Percentiles rank a stretch among this genome's conserved stretches.
Evolutionary conservation across 2,888 invertebrate species (phyloP).

Genomic region (Drosophila rellima): DNA sequence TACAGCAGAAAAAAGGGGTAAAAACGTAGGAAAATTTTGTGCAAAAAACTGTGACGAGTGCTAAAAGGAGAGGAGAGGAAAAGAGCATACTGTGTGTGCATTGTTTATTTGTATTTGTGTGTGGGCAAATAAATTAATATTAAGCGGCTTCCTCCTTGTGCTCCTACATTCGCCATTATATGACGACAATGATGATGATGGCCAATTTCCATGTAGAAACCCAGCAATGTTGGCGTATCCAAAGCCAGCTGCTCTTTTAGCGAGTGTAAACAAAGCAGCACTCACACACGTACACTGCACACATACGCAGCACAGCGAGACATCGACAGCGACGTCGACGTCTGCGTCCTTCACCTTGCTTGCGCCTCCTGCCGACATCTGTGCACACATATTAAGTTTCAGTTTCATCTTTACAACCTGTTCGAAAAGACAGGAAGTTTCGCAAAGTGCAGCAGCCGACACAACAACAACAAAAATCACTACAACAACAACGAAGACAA

Average conservation of each 20-base stretch:
- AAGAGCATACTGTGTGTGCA: conserved; percentile 39
- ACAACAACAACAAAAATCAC: conserved; percentile 32
- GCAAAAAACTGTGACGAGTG: conserved; percentile 78
- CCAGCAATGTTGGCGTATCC: conserved; percentile 25
- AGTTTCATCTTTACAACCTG: conserved; percentile 70
- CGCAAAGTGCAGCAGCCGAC: conserved; percentile 75
- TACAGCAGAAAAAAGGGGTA: conserved; percentile 31
- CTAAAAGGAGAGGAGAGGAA: neutral
- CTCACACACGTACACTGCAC: conserved; percentile 15
- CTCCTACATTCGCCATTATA: conserved; percentile 37
- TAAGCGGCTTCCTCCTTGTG: conserved; percentile 43
- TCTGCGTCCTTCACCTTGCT: conserved; percentile 78
- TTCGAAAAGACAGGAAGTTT: conserved; percentile 72
- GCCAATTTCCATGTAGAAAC: conserved; percentile 60
- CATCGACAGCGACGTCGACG: conserved; percentile 46
- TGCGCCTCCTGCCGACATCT: conserved; percentile 56
- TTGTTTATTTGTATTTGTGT: conserved; percentile 24
- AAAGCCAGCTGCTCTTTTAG: conserved; percentile 72
- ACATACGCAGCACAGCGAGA: conserved; percentile 25
- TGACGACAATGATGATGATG: conserved; percentile 60
- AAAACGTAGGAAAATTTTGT: conserved; percentile 64
- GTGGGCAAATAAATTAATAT: conserved; percentile 73
- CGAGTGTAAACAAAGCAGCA: conserved; percentile 73
- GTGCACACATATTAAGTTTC: conserved; percentile 65
- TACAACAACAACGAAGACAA: conserved; percentile 38